Evolutionary conservation across 2,113 vertebrate genomes (phyloP), one percentile per base, ranked within the genome.

Genomic region (Neodontobutis hainanensis): DNA sequence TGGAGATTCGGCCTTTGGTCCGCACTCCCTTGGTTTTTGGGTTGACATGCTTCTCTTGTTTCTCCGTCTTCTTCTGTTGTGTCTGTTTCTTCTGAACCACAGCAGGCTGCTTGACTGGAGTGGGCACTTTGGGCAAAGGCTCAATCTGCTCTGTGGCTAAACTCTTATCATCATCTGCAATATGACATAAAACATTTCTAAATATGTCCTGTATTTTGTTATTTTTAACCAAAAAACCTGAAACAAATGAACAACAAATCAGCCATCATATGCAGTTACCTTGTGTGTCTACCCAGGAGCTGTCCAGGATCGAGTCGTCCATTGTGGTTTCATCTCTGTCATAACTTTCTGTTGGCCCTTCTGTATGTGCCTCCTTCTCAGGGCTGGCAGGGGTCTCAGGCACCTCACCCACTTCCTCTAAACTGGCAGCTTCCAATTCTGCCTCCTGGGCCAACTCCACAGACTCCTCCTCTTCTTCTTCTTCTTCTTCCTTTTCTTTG

Each of bases 301-400:
- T 99, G 95, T 99, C 97, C 92, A 99, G 92, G 85, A 99, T 90
- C 86, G 97, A 99, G 91, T 99, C 97, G 11, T 99, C 97, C 1
- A 99, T 96, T 36, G 97, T 99, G 67, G 97, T 98, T 89, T 99
- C 97, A 15, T 99, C 97, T 89, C 91, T 94, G 83, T 99, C 96
- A 3, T 94, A 98, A 11, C 94, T 96, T 86, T 97, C 96, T 8
- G 95, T 95, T 53, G 89, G 95, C 36, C 84, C 94, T 73, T 97
- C 95, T 0, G 94, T 95, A 61, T 94, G 91, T 2, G 70, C 84
- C 50, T 91, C 85, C 64, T 93, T 93, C 1, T 91, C 92, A 6
- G 94, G 95, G 4, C 92, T 93, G 40, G 88, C 91, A 0, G 94
- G 93, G 64, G 90, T 89, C 65, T 96, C 94, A 80, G 68, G 92